Conservation (phyloP, 2,888 invertebrate species). For the Nephrotoma guestfalica region DNA sequence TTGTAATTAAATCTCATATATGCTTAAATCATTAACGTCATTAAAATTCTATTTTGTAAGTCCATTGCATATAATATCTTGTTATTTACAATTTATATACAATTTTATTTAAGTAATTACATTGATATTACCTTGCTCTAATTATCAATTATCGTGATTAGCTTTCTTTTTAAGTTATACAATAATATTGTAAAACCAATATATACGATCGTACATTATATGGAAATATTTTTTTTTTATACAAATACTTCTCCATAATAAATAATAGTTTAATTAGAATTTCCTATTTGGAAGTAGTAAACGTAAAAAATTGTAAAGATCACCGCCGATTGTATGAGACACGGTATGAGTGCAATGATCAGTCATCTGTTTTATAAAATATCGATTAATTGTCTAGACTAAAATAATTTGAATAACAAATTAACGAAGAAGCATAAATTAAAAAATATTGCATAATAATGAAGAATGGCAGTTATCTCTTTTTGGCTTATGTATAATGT, state of each 20-base stretch:
- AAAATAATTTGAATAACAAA: neutral
- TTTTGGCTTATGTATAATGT: neutral
- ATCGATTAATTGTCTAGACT: neutral
- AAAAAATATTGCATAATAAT: neutral
- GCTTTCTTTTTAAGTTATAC: neutral
- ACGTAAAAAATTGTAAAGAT: neutral
- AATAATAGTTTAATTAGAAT: neutral
- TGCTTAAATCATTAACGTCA: neutral
- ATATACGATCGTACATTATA: neutral
- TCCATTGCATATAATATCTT: neutral
- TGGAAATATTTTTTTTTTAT: no score
- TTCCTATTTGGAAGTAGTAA: neutral
- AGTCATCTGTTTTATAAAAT: neutral
- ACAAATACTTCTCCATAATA: neutral
- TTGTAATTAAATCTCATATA: neutral
- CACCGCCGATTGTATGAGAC: neutral
- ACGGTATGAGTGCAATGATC: neutral
- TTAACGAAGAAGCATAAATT: neutral
- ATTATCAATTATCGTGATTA: neutral
- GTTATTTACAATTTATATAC: neutral
- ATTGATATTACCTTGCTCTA: neutral
- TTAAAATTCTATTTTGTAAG: neutral
- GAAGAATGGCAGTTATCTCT: neutral
- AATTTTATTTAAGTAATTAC: neutral
- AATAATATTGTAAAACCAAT: neutral